A percentile compares a stretch with the other conserved stretches of the same genome.
These are phyloP conservation scores for Corythaeola cristata DNA, from an alignment of 2,113 vertebrate species.

Conservation along the genomic window DNA sequence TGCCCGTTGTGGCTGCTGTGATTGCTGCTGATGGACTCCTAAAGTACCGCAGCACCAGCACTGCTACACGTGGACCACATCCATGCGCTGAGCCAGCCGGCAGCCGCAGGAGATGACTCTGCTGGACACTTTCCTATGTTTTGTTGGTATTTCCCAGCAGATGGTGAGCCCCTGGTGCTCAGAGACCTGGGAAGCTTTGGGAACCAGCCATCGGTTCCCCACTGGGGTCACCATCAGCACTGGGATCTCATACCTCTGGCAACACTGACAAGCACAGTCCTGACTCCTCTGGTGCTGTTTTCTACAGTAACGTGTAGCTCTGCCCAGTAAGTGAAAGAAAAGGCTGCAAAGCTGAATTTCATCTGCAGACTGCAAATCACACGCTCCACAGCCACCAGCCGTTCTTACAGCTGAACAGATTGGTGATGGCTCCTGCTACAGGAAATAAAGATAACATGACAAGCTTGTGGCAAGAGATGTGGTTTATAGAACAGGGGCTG, in stretches of 20 bases:
- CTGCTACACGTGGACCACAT: background rate
- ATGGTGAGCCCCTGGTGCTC: background rate
- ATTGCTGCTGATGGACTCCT: background rate
- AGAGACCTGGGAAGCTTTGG: background rate
- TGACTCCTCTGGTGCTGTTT: background rate
- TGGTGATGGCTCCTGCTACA: background rate
- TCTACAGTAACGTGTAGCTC: background rate
- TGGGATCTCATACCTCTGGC: background rate
- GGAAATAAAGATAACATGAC: background rate
- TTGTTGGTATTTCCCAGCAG: background rate
- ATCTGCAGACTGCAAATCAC: background rate
- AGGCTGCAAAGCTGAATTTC: background rate
- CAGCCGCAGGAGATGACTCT: background rate
- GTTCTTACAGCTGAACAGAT: background rate
- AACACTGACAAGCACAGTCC: background rate
- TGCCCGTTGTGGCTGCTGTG: background rate
- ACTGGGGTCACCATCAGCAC: background rate
- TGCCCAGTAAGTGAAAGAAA: background rate
- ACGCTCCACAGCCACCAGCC: background rate
- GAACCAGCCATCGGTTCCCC: background rate
- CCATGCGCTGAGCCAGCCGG: accelerated
- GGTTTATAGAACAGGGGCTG: background rate
- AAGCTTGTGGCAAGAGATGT: background rate
- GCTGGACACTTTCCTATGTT: background rate
- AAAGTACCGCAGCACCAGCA: background rate